These are phyloP conservation scores for Drosophila melanosoma DNA, from an alignment of 2,888 invertebrate genomes.

Conservation along the genomic window DNA sequence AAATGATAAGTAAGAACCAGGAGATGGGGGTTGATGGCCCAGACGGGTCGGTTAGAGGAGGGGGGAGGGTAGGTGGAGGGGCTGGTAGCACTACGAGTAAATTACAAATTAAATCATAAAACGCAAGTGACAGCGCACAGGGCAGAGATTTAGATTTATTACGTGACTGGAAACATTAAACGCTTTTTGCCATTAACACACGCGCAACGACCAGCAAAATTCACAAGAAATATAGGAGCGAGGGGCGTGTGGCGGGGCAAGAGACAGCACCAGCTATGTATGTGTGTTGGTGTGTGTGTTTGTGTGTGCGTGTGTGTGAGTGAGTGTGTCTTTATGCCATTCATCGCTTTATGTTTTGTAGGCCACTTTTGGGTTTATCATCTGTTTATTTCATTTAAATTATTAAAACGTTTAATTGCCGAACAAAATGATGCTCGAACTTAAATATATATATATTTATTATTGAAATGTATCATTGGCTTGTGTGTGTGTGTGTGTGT, in stretches of 20 bases:
- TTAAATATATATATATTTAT: conserved; percentile 12
- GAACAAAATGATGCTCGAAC: not conserved
- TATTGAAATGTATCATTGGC: conserved; percentile 29
- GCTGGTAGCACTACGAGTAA: conserved; percentile 66
- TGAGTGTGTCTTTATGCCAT: not conserved
- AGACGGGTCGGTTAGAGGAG: not conserved
- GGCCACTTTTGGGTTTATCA: conserved; percentile 10
- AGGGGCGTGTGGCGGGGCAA: not conserved
- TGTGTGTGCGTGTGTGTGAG: not conserved
- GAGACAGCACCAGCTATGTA: not conserved
- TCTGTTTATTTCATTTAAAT: conserved; percentile 26
- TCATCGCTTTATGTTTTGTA: not conserved
- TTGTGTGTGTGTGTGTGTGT: not conserved
- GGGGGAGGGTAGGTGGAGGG: not conserved
- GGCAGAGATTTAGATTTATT: conserved; percentile 80
- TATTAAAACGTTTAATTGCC: conserved; percentile 31
- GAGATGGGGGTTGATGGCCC: not conserved
- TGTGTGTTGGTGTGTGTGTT: not conserved
- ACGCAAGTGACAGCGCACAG: conserved; percentile 80
- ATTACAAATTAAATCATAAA: conserved; percentile 80
- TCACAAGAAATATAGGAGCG: not conserved
- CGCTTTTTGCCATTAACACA: conserved; percentile 77
- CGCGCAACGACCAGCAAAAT: conserved; percentile 42
- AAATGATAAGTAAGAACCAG: not conserved
- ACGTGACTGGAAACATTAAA: conserved; percentile 81